Evolutionary conservation across 2,888 invertebrate genomes (phyloP).

Genomic region (Masnerella sp.): DNA sequence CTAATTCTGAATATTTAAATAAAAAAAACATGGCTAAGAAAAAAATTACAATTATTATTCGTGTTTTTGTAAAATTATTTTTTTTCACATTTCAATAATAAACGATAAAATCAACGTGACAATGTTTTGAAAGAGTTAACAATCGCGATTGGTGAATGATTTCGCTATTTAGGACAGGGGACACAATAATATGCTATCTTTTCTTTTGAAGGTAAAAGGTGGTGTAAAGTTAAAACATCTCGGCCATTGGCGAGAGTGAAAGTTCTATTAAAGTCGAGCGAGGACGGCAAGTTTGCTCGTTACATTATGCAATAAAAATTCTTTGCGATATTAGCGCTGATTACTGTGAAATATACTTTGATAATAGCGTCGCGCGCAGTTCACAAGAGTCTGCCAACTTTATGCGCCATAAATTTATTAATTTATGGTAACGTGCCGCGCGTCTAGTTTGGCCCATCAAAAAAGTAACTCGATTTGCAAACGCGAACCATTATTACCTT

Average conservation of each 20-base stretch:
- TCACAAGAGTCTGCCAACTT: not conserved
- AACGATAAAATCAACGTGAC: no score
- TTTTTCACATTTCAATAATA: no score
- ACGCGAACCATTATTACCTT: no score
- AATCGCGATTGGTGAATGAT: no score
- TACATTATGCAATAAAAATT: slow-evolving; percentile 36
- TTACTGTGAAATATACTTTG: slow-evolving; percentile 33
- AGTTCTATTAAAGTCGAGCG: slow-evolving; percentile 41
- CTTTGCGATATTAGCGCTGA: slow-evolving; percentile 28
- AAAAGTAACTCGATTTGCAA: no score
- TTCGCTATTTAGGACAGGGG: no score
- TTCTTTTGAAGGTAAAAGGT: slow-evolving; percentile 19
- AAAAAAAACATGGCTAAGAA: no score
- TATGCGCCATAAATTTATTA: slow-evolving; percentile 15
- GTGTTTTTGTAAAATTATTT: no score
- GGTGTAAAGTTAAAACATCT: slow-evolving; percentile 20
- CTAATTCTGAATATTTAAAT: no score
- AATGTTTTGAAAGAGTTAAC: no score
- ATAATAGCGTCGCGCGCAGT: slow-evolving; percentile 13
- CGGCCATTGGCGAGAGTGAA: slow-evolving; percentile 28
- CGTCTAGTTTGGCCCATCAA: not conserved
- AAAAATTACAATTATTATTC: no score
- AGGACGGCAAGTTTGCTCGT: slow-evolving; percentile 34
- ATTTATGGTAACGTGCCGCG: slow-evolving; percentile 3
- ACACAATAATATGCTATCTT: slow-evolving; percentile 2